These are phyloP conservation scores for Nautilus pompilius DNA, from an alignment of 1,140 invertebrate species.

Conservation along the genomic window DNA sequence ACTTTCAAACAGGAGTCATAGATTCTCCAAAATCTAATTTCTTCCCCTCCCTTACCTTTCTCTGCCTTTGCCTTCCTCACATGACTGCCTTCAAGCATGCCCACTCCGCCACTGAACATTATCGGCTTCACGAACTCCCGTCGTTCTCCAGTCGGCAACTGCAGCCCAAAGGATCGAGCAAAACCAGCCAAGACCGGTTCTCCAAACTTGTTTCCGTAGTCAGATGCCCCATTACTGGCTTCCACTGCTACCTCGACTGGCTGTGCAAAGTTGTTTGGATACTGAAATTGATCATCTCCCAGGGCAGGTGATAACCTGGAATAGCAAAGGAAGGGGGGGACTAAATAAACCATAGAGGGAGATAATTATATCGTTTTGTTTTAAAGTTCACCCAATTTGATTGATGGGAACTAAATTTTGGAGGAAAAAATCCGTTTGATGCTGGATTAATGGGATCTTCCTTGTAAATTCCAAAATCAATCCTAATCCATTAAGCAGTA, in stretches of 20 bases:
- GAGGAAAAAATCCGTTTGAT: too few relatives aligned
- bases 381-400: too few relatives aligned
- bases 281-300: conserved; percentile 71
- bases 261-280: conserved; percentile 86
- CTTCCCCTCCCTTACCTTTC: conserved; percentile 66
- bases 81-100: conserved; percentile 79
- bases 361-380: too few relatives aligned
- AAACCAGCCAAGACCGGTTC: conserved; percentile 92
- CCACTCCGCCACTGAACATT: conserved; percentile 97
- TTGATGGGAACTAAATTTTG: too few relatives aligned
- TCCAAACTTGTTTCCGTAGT: conserved; percentile 99
- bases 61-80: conserved; percentile 70
- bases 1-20: too few relatives aligned
- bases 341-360: too few relatives aligned
- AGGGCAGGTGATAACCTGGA: conserved; percentile 75
- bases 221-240: conserved; percentile 95
- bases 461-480: too few relatives aligned
- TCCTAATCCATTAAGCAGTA: too few relatives aligned
- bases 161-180: conserved; percentile 82
- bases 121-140: conserved; percentile 97
- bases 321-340: conserved; percentile 10
- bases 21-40: too few relatives aligned
- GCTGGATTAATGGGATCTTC: too few relatives aligned
- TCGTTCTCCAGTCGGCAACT: conserved; percentile 65
- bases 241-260: conserved; percentile 80